Base-by-base conservation (phyloP, 2,888 invertebrate species). In the Sminthurinus aureus region DNA sequence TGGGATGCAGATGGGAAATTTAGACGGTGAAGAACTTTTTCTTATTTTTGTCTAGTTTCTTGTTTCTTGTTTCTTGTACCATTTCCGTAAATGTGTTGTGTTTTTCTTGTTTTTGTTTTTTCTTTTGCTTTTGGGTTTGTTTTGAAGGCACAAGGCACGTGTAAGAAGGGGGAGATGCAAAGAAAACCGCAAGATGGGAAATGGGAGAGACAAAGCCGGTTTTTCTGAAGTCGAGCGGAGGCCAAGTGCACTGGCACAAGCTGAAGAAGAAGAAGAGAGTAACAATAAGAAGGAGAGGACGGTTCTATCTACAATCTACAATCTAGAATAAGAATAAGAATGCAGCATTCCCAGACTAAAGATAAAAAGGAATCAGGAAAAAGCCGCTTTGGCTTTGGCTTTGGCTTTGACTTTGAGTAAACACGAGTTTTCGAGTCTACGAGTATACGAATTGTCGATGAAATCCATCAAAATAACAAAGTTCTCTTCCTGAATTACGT, bases 401-500 rank as follows among this genome's bases (percentile, higher is more conserved):
- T 22, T 6, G n/a, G 22, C 71, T 11, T n/a, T 15, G 24, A 11
- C 24, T 24, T 15, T 15, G 38, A 24, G 24, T 15, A 73, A 73
- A 73, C 26, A 15, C 38, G 38, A 38, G 38, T 38, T 38, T 38
- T 38, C 38, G 38, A 38, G 6, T 38, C 38, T 38, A 22, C 24
- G 69, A 26, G 26, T 18, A 2, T 1, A 15, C 24, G 1, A 24
- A 24, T 11, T 22, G 1, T 0, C 38, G 26, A 73, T 73, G 73
- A 26, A 73, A 73, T 73, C 73, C 38, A 73, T 73, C 73, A 73
- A 73, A 73, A 73, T 73, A 73, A 73, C 73, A 73, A 73, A 73
- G 73, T 73, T 73, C 38, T 58, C 58, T 2, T 58, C 18, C 4
- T 58, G 15, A 58, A 15, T 18, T 18, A 15, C 58, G 18, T 58